Conservation (phyloP, 2,113 vertebrate species). For the Solea senegalensis region DNA sequence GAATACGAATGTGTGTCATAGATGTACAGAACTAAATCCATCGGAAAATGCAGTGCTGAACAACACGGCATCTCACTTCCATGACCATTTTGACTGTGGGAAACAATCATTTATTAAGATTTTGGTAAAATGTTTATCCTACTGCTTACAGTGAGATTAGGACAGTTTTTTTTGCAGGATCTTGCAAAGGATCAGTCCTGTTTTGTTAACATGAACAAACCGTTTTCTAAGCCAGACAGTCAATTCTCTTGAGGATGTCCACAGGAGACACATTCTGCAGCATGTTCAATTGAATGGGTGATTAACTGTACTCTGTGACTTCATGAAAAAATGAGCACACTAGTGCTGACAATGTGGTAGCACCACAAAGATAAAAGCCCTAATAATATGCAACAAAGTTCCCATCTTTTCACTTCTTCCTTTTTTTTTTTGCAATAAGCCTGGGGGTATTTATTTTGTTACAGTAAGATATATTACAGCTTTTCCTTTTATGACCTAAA, state of each 20-base stretch:
- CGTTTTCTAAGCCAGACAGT: conserved; percentile 7
- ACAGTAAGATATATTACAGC: too few species aligned
- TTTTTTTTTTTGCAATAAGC: not conserved
- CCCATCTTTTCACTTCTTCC: not conserved
- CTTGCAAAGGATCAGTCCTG: not conserved
- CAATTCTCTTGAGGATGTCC: not conserved
- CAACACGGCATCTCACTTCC: not conserved
- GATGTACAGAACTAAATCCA: not conserved
- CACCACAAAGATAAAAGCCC: not conserved
- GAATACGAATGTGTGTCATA: not conserved
- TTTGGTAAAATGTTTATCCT: not conserved
- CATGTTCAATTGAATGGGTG: not conserved
- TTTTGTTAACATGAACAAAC: conserved; percentile 18
- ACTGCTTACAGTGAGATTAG: not conserved
- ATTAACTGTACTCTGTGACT: conserved; percentile 5
- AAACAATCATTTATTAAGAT: conserved; percentile 1
- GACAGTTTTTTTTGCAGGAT: not conserved
- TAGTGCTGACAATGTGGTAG: not conserved
- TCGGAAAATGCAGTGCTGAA: not conserved
- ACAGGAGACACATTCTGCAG: conserved; percentile 10
- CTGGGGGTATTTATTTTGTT: not conserved
- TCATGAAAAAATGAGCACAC: not conserved
- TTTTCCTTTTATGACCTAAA: not conserved
- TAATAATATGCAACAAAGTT: not conserved
- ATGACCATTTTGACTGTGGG: not conserved